Evolutionary conservation across 2,113 vertebrate genomes (phyloP), one percentile per base, ranked within the genome.

Genomic region (Oryzias melastigma): DNA sequence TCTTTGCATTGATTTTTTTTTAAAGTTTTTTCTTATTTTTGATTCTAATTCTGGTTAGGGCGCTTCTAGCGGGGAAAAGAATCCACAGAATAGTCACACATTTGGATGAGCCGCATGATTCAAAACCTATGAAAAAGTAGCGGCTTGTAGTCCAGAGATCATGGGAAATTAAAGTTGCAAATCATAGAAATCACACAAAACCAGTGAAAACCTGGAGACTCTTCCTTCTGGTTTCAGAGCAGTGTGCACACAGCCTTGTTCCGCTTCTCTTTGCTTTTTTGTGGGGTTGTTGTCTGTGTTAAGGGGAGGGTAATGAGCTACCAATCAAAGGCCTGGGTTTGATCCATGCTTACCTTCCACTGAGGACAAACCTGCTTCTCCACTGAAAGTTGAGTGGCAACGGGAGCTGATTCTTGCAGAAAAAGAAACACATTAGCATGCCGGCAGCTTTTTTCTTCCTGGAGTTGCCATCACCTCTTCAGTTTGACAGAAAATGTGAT

Each of bases 231-330:
- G 7, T 58, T 14, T 46, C 20, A n/a, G 54, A 40, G 27, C 44
- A 46, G 44, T 57, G 42, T 13, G 29, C 72, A 40, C n/a, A 13
- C 6, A 44, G 27, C 49, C 29, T 50, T 82, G 44, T 25, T 27
- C 16, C 58, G 8, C 20, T 49, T 53, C 65, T 59, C 68, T 65
- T n/a, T 35, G 29, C 17, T 51, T 35, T 58, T 77, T 73, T 77
- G 50, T 77, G 87, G 85, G 82, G 86, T 83, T 83, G 78, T 72
- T 72, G 76, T 75, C 53, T 69, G 63, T 58, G 65, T 83, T 81
- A 80, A 75, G 64, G 65, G 64, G 69, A 81, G 68, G 71, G 54
- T 86, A 87, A 90, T 87, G 85, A 90, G 76, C 82, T 83, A 86
- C 68, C 88, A 88, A 68, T 91, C 85, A 90, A 60, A 64, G 62